These are phyloP conservation scores for Acrocephalus arundinaceus DNA, from an alignment of 2,113 vertebrate species.

Conservation along the genomic window DNA sequence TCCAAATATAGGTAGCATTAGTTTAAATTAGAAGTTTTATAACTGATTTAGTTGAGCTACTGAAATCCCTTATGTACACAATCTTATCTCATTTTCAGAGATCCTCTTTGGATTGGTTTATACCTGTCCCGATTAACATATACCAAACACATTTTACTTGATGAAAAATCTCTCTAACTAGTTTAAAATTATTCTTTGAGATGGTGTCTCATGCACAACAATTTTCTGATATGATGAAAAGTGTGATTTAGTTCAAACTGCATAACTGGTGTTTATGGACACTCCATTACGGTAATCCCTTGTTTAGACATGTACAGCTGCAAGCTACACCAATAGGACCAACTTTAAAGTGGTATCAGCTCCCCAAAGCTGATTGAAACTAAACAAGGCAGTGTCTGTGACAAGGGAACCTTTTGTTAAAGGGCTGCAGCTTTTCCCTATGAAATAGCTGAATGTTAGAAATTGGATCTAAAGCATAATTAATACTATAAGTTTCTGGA, in stretches of 20 bases:
- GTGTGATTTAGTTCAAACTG: conserved; percentile 21
- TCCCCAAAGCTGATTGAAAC: neutral
- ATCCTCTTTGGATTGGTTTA: conserved; percentile 37
- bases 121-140: conserved; percentile 9
- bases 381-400: neutral
- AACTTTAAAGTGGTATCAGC: neutral
- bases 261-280: neutral
- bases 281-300: conserved; percentile 29
- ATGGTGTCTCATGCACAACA: neutral
- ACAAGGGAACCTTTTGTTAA: neutral
- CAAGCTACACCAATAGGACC: rapidly evolving
- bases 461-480: neutral
- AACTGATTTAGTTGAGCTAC: conserved; percentile 53
- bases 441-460: neutral
- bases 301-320: neutral
- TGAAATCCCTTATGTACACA: conserved; percentile 44
- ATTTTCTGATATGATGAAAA: conserved; percentile 24
- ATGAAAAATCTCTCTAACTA: neutral
- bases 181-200: neutral
- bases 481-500: neutral
- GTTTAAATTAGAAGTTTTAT: conserved; percentile 64
- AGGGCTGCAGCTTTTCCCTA: neutral
- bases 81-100: conserved; percentile 53
- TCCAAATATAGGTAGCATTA: conserved; percentile 63
- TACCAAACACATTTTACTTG: conserved; percentile 7